Evolutionary conservation across 2,113 vertebrate genomes (phyloP).

Genomic region (Hippoglossus stenolepis): DNA sequence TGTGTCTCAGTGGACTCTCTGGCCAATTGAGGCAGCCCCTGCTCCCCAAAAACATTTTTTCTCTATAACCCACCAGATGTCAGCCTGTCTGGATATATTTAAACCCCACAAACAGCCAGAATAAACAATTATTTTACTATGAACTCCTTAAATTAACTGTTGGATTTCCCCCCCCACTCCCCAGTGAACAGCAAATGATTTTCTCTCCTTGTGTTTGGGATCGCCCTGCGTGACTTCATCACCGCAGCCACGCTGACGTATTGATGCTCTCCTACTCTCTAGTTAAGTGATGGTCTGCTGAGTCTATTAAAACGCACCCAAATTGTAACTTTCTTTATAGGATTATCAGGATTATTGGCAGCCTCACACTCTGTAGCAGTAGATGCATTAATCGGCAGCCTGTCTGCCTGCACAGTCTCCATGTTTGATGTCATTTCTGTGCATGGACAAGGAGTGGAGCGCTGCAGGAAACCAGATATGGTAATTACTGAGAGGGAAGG

Average conservation of each 20-base stretch:
- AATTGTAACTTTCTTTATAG: slow-evolving; percentile 45
- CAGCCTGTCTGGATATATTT: slow-evolving; percentile 30
- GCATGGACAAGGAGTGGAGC: slow-evolving; percentile 49
- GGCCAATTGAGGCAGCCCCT: not conserved
- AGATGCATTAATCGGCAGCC: slow-evolving; percentile 35
- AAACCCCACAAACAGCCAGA: not conserved
- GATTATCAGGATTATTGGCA: slow-evolving; percentile 52
- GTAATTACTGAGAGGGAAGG: slow-evolving; percentile 75
- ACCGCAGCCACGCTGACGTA: slow-evolving; percentile 38
- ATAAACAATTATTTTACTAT: slow-evolving; percentile 11
- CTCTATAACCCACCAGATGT: slow-evolving; percentile 20
- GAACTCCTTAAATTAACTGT: slow-evolving; percentile 24
- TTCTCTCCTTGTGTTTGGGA: slow-evolving; percentile 38
- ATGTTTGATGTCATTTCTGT: slow-evolving; percentile 50
- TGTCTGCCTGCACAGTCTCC: slow-evolving; percentile 26
- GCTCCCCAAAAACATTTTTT: slow-evolving; percentile 2
- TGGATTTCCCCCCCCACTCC: slow-evolving; percentile 15
- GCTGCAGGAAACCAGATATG: slow-evolving; percentile 76
- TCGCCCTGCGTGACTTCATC: slow-evolving; percentile 38
- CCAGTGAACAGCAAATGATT: slow-evolving; percentile 9
- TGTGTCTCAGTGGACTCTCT: slow-evolving; percentile 16
- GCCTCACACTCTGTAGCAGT: not conserved
- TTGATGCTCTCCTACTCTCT: slow-evolving; percentile 8
- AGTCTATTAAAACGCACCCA: slow-evolving; percentile 55
- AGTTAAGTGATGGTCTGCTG: slow-evolving; percentile 61